Conservation (phyloP, 2,113 vertebrate genomes). For the Henicopernis longicauda region DNA sequence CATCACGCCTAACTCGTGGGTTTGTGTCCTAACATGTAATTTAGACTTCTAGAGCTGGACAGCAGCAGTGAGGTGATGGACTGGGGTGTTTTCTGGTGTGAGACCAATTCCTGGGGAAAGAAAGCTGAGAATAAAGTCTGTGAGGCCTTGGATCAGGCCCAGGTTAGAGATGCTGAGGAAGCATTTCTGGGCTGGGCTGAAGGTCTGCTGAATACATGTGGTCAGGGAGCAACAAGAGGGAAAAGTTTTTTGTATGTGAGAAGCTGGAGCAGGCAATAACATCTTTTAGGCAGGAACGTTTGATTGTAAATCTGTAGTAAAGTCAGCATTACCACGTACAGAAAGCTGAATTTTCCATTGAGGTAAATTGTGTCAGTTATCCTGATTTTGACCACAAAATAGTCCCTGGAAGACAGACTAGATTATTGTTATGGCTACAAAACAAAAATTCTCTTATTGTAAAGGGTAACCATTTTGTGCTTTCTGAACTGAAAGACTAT, state of each 20-base stretch:
- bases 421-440: neutral
- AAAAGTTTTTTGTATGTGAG: neutral
- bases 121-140: neutral
- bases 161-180: neutral
- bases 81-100: neutral
- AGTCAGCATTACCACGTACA: neutral
- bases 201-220: neutral
- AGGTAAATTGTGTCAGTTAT: neutral
- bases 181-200: neutral
- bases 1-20: rapidly evolving
- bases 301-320: neutral
- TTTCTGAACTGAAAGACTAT: slow-evolving; percentile 27
- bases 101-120: neutral
- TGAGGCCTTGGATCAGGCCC: neutral
- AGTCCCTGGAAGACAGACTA: neutral
- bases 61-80: neutral
- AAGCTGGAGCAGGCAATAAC: neutral
- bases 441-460: neutral
- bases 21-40: neutral
- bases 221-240: neutral
- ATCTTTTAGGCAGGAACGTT: neutral
- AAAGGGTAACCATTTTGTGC: slow-evolving; percentile 36
- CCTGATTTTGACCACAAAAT: neutral
- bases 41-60: neutral
- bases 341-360: neutral